These are phyloP conservation scores for Dipodomys stephensi DNA, from an alignment of 2,113 vertebrate genomes.

Conservation along the genomic window DNA sequence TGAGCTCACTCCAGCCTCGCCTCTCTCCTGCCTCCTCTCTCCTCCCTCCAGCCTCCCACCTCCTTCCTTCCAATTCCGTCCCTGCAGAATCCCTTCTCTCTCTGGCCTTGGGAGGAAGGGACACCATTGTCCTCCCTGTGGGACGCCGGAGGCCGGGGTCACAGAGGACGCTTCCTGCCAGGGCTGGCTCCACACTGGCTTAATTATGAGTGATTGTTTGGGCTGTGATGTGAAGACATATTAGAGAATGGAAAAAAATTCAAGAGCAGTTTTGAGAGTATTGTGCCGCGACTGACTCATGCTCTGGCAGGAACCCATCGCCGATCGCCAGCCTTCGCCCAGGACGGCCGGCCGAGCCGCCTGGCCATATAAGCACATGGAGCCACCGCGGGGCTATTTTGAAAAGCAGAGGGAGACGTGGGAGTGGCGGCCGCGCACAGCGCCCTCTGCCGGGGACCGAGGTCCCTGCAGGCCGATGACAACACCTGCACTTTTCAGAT, in stretches of 20 bases:
- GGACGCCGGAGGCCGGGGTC: slow-evolving; percentile 80
- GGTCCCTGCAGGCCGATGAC: too few species aligned
- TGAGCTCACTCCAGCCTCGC: too few species aligned
- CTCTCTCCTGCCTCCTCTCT: too few species aligned
- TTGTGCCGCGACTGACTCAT: slow-evolving; percentile 89
- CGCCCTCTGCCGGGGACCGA: slow-evolving; percentile 74
- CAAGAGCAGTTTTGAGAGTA: slow-evolving; percentile 84
- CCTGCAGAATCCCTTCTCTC: slow-evolving; percentile 54
- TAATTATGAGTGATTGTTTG: slow-evolving; percentile 91
- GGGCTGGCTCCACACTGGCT: slow-evolving; percentile 86
- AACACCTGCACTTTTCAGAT: too few species aligned
- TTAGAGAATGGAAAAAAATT: slow-evolving; percentile 92
- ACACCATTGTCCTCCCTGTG: slow-evolving; percentile 86
- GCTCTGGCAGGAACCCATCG: slow-evolving; percentile 87
- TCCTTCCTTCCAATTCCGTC: slow-evolving; percentile 53
- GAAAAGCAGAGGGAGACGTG: slow-evolving; percentile 64
- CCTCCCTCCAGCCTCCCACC: slow-evolving; percentile 35
- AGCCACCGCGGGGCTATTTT: slow-evolving; percentile 86
- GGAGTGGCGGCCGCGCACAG: not conserved
- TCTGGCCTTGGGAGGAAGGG: slow-evolving; percentile 87
- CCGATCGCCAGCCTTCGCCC: slow-evolving; percentile 87
- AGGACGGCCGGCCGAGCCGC: slow-evolving; percentile 82
- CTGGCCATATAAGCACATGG: slow-evolving; percentile 91
- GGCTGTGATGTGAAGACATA: slow-evolving; percentile 88
- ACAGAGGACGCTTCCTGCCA: slow-evolving; percentile 89